Evolutionary conservation across 2,888 invertebrate genomes (phyloP), one percentile per base, ranked within the genome.

Genomic region (Auanema freiburgensis): DNA sequence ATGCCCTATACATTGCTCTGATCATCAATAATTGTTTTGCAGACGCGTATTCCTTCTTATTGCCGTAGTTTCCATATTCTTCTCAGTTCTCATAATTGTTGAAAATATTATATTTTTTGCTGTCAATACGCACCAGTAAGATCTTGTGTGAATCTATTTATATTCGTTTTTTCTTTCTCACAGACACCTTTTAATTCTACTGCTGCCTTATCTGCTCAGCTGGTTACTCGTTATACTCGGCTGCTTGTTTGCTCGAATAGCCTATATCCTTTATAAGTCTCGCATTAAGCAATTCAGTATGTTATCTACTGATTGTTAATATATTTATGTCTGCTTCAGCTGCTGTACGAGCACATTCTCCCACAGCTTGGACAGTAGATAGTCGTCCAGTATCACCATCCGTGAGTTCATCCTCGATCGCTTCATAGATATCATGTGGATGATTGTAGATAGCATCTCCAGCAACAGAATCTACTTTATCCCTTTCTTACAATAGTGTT

Each of bases 11-110:
- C 8, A 8, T 33, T 33, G 33, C 33, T 33, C n/a, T n/a, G n/a
- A n/a, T 33, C 33, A 33, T 33, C 3, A 33, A 33, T 33, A 8
- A 33, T 33, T 3, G 4, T 46, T 5, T 46, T 46, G 4, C 21
- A 46, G 46, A 10, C 16, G 21, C 16, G 46, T 46, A 5, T 46
- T 46, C 46, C 46, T 46, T 5, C 21, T 46, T 46, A 21, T 46
- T 21, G 46, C 46, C 46, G 46, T 46, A 21, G 46, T 46, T 46
- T 46, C 46, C 4, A 46, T 46, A 18, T 46, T 46, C 46, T 46
- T 46, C 46, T 16, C 46, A 3, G 16, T 46, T 46, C 46, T 46
- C 46, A 46, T 46, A 16, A 46, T 46, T 21, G 46, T 46, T 21
- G 46, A 46, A 21, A 46, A 46, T 46, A 21, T 46, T 5, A 46